A percentile compares a stretch with the other conserved stretches of the same genome.
Evolutionary conservation across 2,113 vertebrate species (phyloP).

Genomic region (Megaceryle torquata): DNA sequence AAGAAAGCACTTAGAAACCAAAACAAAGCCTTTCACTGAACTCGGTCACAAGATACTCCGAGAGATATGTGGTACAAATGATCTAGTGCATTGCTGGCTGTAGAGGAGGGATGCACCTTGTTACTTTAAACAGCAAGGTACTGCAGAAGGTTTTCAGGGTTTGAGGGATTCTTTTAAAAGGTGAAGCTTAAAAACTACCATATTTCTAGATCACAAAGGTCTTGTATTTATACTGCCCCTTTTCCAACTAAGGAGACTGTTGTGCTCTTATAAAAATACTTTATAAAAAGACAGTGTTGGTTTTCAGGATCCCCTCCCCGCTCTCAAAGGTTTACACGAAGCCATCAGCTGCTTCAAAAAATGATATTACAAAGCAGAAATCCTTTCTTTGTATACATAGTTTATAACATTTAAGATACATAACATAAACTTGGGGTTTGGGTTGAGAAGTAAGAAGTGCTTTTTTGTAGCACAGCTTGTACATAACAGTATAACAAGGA

Average conservation of each 20-base stretch:
- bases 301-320: not conserved
- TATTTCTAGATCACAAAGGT: constrained; percentile 18
- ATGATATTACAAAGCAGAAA: not conserved
- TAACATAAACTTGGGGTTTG: not conserved
- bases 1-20: constrained; percentile 12
- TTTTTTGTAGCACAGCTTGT: not conserved
- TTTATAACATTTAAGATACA: not conserved
- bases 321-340: not conserved
- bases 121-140: not conserved
- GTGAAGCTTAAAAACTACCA: not conserved
- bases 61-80: not conserved
- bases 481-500: not conserved
- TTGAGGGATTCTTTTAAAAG: constrained; percentile 5
- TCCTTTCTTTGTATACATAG: not conserved
- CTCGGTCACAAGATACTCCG: not conserved
- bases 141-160: not conserved
- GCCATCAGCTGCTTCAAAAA: not conserved
- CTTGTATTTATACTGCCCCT: constrained; percentile 11
- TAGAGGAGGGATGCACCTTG: not conserved
- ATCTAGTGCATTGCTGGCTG: not conserved
- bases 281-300: not conserved
- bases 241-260: not conserved
- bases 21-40: constrained; percentile 42
- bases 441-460: not conserved
- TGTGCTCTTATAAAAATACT: not conserved